These are phyloP conservation scores for Ephialtes manifestator DNA, from an alignment of 2,888 invertebrate species.

Conservation along the genomic window DNA sequence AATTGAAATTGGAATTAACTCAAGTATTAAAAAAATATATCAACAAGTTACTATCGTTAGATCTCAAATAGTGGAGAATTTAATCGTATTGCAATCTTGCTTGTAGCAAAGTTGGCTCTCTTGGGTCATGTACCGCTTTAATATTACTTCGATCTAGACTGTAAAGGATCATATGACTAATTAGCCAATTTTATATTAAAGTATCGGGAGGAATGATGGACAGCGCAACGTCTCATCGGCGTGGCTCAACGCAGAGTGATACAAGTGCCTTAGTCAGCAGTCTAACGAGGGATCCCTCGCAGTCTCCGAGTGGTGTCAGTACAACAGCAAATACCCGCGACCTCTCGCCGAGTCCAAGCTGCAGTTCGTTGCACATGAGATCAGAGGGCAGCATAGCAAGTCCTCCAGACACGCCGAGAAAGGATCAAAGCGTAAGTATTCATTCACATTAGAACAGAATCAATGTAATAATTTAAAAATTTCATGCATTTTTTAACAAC, in stretches of 20 bases:
- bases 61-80: not conserved
- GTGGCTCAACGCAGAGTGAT: slow-evolving; percentile 88
- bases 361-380: slow-evolving; percentile 87
- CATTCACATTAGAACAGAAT: not conserved
- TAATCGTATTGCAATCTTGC: not conserved
- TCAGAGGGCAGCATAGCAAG: slow-evolving; percentile 86
- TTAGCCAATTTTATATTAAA: slow-evolving; percentile 71
- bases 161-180: slow-evolving; percentile 37
- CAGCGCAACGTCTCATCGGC: slow-evolving; percentile 86
- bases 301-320: slow-evolving; percentile 87
- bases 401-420: slow-evolving; percentile 86
- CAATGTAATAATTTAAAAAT: no score
- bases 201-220: slow-evolving; percentile 86
- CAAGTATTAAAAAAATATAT: not conserved
- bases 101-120: not conserved
- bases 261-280: slow-evolving; percentile 89
- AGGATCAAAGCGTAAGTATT: slow-evolving; percentile 81
- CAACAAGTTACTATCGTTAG: not conserved
- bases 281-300: slow-evolving; percentile 88
- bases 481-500: no score
- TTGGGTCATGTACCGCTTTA: slow-evolving; percentile 8
- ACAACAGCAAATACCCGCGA: slow-evolving; percentile 86
- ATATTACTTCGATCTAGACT: not conserved
- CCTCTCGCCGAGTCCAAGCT: slow-evolving; percentile 87
- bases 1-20: not conserved